Base-by-base conservation (phyloP, 2,888 invertebrate genomes). In the Micoletzkya japonica region DNA sequence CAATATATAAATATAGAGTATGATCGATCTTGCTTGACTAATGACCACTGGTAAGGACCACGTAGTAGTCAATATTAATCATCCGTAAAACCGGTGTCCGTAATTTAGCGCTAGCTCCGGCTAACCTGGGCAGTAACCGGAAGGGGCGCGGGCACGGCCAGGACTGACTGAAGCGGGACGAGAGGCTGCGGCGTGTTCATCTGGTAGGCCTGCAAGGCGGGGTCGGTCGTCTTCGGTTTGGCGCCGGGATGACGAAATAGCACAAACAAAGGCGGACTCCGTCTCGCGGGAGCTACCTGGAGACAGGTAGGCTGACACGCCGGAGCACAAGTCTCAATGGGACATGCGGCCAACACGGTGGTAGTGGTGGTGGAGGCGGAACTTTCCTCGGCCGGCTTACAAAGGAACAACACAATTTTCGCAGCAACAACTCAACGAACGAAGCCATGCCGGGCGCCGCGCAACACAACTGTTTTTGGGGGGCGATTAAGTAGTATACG, bases 271-370 rank as follows among this genome's bases (percentile, higher is more conserved):
- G 44, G 10, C 20, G 44, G 20, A 14, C 14, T 10, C 10, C 20
- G 20, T 44, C 14, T 10, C 20, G 44, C 10, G 20, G 44, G 44
- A 44, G 44, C 44, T 64, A 66, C 64, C 54, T 66, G 64, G 2
- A 66, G 28, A 54, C 64, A 66, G 14, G 64, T 17, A 28, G 44
- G 4, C 10, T 66, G 54, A 14, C 64, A 66, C n/a, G 54, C 20
- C 7, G 64, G 64, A 1, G 54, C 64, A n/a, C 64, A 66, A 2
- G 64, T 36, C 6, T 52, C 54, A 28, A 66, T 44, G 7, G 64
- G 54, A 37, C 64, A 66, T 32, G 63, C 34, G 24, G 63, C 7
- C 7, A 50, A 30, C 14, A 30, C n/a, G 1, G 50, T 63, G 1
- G 63, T 17, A 3, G 24, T 24, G 34, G 63, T 49, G n/a, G 32